Conservation (phyloP, 2,888 invertebrate genomes). For the Oscheius sp. region DNA sequence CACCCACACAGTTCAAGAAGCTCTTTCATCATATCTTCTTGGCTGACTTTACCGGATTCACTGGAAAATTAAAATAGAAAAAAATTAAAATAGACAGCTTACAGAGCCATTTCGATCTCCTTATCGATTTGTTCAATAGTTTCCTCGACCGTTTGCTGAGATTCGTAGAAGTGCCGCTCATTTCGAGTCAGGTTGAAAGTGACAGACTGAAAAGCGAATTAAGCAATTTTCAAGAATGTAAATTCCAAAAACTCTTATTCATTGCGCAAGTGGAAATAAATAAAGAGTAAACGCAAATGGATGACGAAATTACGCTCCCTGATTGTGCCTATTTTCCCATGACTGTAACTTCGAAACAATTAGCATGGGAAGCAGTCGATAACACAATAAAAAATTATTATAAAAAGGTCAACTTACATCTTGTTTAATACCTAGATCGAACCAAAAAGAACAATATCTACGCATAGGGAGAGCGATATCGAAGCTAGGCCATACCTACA, state of each 20-base stretch:
- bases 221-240: too few species aligned
- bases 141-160: background rate
- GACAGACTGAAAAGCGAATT: constrained; percentile 17
- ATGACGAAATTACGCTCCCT: background rate
- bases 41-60: constrained; percentile 6
- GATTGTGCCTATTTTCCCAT: background rate
- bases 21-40: constrained; percentile 18
- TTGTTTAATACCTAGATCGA: background rate
- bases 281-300: background rate
- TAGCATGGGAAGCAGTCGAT: too few species aligned
- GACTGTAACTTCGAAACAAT: too few species aligned
- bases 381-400: too few species aligned
- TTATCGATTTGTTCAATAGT: background rate
- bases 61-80: background rate
- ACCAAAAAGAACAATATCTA: constrained; percentile 10
- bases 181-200: constrained; percentile 6
- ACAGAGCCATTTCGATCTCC: constrained; percentile 5
- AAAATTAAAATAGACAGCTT: background rate
- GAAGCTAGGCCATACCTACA: background rate
- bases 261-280: too few species aligned
- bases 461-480: constrained; percentile 8
- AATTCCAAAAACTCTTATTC: too few species aligned
- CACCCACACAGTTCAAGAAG: constrained; percentile 11
- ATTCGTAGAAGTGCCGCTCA: background rate
- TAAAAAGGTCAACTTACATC: constrained; percentile 4